Evolutionary conservation across 2,797 vertebrate genomes (phyloP), one percentile per base, ranked within the genome.

Genomic region (Propithecus perrieri): DNA sequence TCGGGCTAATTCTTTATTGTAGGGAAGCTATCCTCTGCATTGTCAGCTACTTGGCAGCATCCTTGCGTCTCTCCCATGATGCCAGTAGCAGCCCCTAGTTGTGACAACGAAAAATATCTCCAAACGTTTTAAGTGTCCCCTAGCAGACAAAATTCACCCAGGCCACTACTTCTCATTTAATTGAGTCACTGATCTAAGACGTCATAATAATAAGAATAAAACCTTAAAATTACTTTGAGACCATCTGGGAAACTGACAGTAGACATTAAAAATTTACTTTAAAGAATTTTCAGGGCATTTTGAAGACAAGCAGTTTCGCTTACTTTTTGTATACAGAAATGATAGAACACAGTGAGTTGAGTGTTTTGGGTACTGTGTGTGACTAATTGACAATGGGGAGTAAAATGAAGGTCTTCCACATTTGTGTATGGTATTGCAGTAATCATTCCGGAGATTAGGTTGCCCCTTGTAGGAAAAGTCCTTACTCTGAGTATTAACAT

Each of bases 211-310:
- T 24, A 55, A 69, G 33, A 79, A 5, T 35, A 92, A 71, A 96
- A 38, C 38, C 3, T 71, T 88, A 75, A 85, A 75, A 93, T 79
- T 80, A 41, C 35, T 94, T 57, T 87, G 33, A 72, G 4, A 69
- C 12, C 11, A 50, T 59, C n/a, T 75, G 67, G 80, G 41, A 83
- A 90, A 53, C 48, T 81, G 41, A 75, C 59, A 57, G 26, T 30
- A 33, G 28, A 46, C 10, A 55, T 69, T 74, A 61, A 71, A 89
- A 8, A 26, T 81, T 59, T 61, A 76, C 50, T 83, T 38, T 69
- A 84, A 55, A 80, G 76, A 61, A 41, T 71, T 92, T 85, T 94
- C 50, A 95, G 50, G 48, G 46, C 24, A 69, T 69, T 91, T 86
- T 76, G 53, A 89, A 81, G 48, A 83, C 30, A 71, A 55, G 15